Conservation (phyloP, 2,888 invertebrate genomes). For the Caenorhabditis sp. region DNA sequence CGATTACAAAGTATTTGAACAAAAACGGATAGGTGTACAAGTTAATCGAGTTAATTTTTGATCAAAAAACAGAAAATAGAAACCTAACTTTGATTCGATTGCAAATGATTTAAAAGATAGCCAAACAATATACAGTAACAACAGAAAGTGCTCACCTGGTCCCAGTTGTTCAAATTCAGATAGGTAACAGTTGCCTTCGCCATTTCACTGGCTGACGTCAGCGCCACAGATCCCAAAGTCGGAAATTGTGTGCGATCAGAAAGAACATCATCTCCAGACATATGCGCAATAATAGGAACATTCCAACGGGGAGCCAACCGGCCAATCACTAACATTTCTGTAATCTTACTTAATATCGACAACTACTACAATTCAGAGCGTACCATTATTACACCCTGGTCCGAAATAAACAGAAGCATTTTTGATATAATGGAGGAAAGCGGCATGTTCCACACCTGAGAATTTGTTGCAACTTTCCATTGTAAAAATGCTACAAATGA, state of each 20-base stretch:
- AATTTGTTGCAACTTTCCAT: constrained; percentile 77
- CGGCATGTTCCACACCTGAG: constrained; percentile 77
- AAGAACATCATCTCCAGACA: constrained; percentile 77
- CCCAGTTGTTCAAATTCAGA: constrained; percentile 76
- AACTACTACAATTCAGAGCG: not conserved
- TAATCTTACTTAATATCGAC: not conserved
- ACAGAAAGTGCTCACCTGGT: constrained; percentile 61
- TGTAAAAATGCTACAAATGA: constrained; percentile 70
- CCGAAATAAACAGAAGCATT: constrained; percentile 78
- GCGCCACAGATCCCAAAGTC: constrained; percentile 77
- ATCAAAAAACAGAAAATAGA: not conserved
- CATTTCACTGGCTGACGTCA: constrained; percentile 78
- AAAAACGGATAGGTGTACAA: not conserved
- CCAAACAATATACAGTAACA: too few species aligned
- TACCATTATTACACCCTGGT: constrained; percentile 78
- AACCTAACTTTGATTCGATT: too few species aligned
- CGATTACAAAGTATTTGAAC: constrained; percentile 2
- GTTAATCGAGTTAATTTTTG: constrained; percentile 32
- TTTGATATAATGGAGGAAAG: constrained; percentile 76
- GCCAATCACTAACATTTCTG: constrained; percentile 78
- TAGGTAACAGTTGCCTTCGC: constrained; percentile 75
- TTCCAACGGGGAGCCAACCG: constrained; percentile 77
- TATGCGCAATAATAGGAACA: constrained; percentile 78
- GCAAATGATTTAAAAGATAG: too few species aligned
- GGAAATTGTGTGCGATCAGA: constrained; percentile 74